Base-by-base conservation (phyloP, 2,888 invertebrate genomes). In the Dyspetes luteomarginatus region DNA sequence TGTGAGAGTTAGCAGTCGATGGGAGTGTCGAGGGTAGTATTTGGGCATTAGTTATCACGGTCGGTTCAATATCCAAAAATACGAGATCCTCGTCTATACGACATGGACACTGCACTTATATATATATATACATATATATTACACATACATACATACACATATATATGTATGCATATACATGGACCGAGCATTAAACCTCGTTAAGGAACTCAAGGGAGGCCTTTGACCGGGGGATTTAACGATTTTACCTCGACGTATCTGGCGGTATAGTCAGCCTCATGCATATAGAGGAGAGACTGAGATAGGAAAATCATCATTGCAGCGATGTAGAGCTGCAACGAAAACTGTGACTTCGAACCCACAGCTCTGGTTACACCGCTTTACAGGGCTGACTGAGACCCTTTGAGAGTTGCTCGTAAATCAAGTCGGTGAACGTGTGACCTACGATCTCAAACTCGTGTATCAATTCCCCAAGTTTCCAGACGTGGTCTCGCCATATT, bases 401-500 rank as follows among this genome's bases (percentile, higher is more conserved):
- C 68, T 69, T 76, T 55, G 43, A 55, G 48, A 62, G 24, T 62
- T 55, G 45, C 68, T 69, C 76, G 60, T 69, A 76, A 76, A 76
- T 76, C 55, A 62, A 76, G 7, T 50, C 4, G 30, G 9, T 4
- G 28, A 68, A 55, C 17, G 12, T 43, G 52, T 55, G 60, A 76
- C 52, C 43, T 22, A 30, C 26, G 48, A 19, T 58, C 15, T 41
- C 60, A 41, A 12, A 60, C 17, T 50, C 19, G 9, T 22, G 55
- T 30, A 74, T 43, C 55, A 64, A 74, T 64, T 45, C n/a, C 52
- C 45, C 2, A 26, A 62, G n/a, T 12, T 64, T 48, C 12, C 26
- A 48, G 45, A n/a, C 17, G 45, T 45, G 4, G 12, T n/a, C 15
- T 45, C 48, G 12, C 50, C 2, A 50, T 48, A 65, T 65, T 30